Conservation (phyloP, 2,113 vertebrate genomes). For the Melanostigma gelatinosum region DNA sequence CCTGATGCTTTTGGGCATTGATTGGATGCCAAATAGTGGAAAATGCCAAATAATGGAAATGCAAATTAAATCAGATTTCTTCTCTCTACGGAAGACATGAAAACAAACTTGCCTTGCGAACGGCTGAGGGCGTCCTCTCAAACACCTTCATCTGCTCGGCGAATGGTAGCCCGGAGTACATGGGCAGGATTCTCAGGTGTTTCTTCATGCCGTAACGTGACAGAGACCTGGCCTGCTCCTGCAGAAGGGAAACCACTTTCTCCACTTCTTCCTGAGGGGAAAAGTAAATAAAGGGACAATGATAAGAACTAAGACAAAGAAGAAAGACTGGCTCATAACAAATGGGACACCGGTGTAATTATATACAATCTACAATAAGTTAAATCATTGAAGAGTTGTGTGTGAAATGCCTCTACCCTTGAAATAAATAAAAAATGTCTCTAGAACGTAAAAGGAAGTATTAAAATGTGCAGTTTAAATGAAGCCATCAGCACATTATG, state of each 20-base stretch:
- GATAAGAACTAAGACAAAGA: no score
- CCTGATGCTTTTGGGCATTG: background rate
- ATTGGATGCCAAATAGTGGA: background rate
- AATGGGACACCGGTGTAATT: no score
- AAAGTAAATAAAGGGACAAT: no score
- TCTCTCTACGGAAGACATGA: background rate
- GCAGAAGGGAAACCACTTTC: conserved; percentile 91
- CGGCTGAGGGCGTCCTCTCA: conserved; percentile 88
- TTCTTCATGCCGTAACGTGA: conserved; percentile 94
- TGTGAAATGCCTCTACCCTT: no score
- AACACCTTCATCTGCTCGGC: conserved; percentile 97
- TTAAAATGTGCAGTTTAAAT: no score
- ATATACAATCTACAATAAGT: no score
- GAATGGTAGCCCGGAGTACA: conserved; percentile 96
- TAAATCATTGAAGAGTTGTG: no score
- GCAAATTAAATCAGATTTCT: background rate
- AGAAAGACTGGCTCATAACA: no score
- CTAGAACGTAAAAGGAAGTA: no score
- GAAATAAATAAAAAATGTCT: no score
- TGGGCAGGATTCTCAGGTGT: conserved; percentile 93
- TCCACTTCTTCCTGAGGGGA: conserved; percentile 93
- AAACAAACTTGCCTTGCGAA: conserved; percentile 88
- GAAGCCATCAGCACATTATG: no score
- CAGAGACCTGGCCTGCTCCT: conserved; percentile 92
- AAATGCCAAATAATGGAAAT: background rate